Conservation (phyloP, 2,797 vertebrate genomes). For the Telmatherina bonti region DNA sequence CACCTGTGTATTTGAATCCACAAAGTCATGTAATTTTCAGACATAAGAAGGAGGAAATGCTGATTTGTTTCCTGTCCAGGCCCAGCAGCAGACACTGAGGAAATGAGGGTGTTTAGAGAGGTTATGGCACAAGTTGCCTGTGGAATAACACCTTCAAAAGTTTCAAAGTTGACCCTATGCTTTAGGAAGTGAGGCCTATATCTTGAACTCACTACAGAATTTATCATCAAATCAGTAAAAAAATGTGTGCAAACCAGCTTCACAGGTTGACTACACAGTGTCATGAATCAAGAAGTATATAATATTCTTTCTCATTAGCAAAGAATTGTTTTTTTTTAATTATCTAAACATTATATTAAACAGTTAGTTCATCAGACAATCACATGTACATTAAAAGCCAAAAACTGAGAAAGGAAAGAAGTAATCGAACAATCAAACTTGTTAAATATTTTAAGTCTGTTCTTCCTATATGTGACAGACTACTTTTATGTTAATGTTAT, state of each 20-base stretch:
- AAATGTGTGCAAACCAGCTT: background rate
- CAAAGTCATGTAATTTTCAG: conserved; percentile 15
- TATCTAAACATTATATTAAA: background rate
- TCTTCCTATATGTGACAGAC: background rate
- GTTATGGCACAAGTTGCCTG: conserved; percentile 43
- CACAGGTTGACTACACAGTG: background rate
- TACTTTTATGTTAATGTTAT: background rate
- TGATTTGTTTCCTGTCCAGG: conserved; percentile 63
- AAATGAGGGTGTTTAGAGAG: conserved; percentile 38
- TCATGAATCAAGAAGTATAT: background rate
- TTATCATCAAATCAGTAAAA: conserved; percentile 11
- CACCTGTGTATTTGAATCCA: conserved; percentile 32
- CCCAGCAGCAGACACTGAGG: conserved; percentile 25
- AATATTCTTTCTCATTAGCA: background rate
- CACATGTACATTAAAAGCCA: background rate
- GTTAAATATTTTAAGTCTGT: background rate
- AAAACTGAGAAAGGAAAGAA: background rate
- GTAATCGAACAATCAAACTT: background rate
- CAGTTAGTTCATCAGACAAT: background rate
- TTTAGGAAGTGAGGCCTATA: conserved; percentile 24
- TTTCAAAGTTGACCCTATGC: conserved; percentile 17
- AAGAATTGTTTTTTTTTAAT: background rate
- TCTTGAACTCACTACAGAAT: conserved; percentile 32
- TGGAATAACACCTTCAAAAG: conserved; percentile 13
- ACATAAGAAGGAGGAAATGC: conserved; percentile 45